Base-by-base conservation (phyloP, 2,888 invertebrate genomes). In the Perizoma affinitatum region DNA sequence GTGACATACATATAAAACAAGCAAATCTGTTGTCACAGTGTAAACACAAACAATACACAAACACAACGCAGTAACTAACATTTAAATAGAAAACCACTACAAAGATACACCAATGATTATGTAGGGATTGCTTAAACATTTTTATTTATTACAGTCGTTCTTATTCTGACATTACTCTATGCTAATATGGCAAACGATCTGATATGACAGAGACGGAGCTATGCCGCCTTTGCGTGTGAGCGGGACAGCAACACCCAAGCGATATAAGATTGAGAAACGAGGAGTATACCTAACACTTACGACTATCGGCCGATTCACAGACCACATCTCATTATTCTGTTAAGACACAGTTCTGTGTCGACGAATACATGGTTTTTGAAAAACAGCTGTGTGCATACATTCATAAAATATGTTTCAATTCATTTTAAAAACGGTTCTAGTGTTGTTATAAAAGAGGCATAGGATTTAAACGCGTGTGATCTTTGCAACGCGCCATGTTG, bases 161-260 rank as follows among this genome's bases (percentile, higher is more conserved):
- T 77, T 74, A 67, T 70, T 66, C 70, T 73, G 76, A 75, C 64
- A 65, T 73, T 73, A 74, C 70, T 73, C 80, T 87, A 87, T 79
- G 75, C 90, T 90, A 90, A 87, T 90, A 90, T 90, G 90, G 90
- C 90, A 90, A 88, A 88, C 84, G 79, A 85, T 84, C 81, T 89
- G 89, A 89, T 89, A 89, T 90, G 88, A 87, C 83, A 77, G 73
- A 74, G 78, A 78, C 74, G 76, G 75, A 71, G 78, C 74, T 74
- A 77, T 67, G 69, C 64, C 64, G 61, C 65, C 68, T 63, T 63
- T 68, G 75, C 65, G 78, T 61, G 74, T 58, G 79, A 80, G 77
- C 73, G 76, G 69, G 79, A 76, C 77, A 61, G 71, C 72, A 68
- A 69, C 71, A 69, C 66, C 59, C 70, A 65, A 74, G 70, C 73